Base-by-base conservation (phyloP, 2,888 invertebrate species). In the Physocephala rufipes region DNA sequence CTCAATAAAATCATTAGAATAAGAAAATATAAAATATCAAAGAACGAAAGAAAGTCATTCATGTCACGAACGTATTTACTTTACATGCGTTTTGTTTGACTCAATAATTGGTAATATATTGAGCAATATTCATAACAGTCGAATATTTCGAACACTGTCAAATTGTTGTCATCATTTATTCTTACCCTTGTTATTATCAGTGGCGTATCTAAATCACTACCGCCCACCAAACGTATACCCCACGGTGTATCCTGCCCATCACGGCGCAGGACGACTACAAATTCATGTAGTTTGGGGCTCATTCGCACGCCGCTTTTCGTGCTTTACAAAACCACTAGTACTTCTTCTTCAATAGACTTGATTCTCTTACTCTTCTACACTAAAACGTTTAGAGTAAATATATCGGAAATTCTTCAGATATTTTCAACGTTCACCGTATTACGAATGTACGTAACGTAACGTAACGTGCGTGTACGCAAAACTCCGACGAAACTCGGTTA, bases 161-260 rank as follows among this genome's bases (percentile, higher is more conserved):
- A 43, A 21, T 15, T n/a, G 28, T 3, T 58, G 16, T 62, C 21
- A n/a, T 4, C 2, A 19, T 49, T 13, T 49, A 47, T 19, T 65
- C 65, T 89, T 91, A 95, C 95, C 91, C 92, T 92, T 77, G 95
- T 95, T 85, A 96, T 92, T 86, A 95, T 92, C 84, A 96, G 90
- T 74, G 95, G 95, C 67, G 93, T 91, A 82, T 93, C 92, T 81
- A 95, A 90, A 88, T 95, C 95, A 77, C 92, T 90, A 79, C 95
- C 95, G 79, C 95, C 95, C 77, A 94, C 93, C 78, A 95, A 89
- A 80, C 95, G 91, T 80, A 95, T 92, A 73, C 95, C 95, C 95
- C 95, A 95, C 82, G 92, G 92, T 81, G 91, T 90, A 78, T 89
- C 89, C 78, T 89, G 89, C 81, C 90, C 89, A 80, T 91, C 91